phyloP scores from a whole-genome alignment of 1,140 invertebrate genomes.

The Musca domestica region DNA sequence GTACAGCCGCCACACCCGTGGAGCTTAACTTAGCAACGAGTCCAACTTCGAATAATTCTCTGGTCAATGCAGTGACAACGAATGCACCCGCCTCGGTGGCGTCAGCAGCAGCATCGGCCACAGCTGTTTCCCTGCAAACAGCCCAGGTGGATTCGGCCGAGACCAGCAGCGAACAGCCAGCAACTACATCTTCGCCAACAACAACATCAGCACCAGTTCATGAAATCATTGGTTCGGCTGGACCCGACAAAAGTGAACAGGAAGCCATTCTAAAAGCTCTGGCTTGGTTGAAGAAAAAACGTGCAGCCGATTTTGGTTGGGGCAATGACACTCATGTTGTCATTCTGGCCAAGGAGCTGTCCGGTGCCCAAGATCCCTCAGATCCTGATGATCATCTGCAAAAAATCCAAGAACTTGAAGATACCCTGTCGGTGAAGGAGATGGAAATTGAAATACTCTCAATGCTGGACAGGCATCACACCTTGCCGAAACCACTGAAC shows the following conservation, averaged over 20 bases:
- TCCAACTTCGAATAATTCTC: neutral
- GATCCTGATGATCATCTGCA: conserved; percentile 49
- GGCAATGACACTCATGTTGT: conserved; percentile 73
- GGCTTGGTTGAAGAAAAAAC: conserved; percentile 66
- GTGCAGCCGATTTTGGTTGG: conserved; percentile 72
- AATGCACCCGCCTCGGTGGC: neutral
- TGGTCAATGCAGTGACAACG: neutral
- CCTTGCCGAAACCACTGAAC: conserved; percentile 63
- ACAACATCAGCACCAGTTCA: conserved; percentile 29
- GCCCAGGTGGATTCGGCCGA: conserved; percentile 20
- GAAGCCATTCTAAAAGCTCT: conserved; percentile 64
- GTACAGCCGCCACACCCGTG: conserved; percentile 3
- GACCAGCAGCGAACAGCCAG: neutral
- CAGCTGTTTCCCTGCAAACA: neutral
- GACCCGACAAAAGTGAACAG: conserved; percentile 55
- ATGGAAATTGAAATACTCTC: conserved; percentile 79
- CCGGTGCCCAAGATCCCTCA: conserved; percentile 54
- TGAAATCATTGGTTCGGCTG: conserved; percentile 48
- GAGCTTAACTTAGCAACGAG: neutral
- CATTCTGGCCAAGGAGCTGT: conserved; percentile 62
- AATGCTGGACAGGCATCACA: conserved; percentile 61
- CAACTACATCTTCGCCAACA: neutral
- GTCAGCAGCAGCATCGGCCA: neutral
- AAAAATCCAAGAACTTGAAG: conserved; percentile 60
- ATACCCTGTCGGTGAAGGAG: conserved; percentile 76